Base-by-base conservation (phyloP, 2,888 invertebrate genomes). In the Gastrophysa polygoni region DNA sequence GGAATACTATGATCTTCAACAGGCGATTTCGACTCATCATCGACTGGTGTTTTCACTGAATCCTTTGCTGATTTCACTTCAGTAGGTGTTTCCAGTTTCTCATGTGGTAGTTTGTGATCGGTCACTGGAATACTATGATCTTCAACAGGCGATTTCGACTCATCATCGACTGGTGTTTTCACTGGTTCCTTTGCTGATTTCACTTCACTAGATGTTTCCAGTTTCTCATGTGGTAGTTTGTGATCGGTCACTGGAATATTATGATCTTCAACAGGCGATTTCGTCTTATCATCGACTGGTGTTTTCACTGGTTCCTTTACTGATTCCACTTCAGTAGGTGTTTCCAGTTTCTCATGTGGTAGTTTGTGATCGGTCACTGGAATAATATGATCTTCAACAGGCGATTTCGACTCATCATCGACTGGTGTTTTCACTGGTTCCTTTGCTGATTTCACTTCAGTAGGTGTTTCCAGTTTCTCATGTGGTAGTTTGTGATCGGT, bases 401-500 rank as follows among this genome's bases (percentile, higher is more conserved):
- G 38, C 38, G 10, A 38, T 38, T 38, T 38, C n/a, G 2, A 11
- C 16, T 5, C 16, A 6, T 38, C 10, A 5, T 38, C 38, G 38
- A 14, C 38, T 38, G 38, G 38, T 4, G 38, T 6, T 38, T 38
- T 11, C n/a, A 38, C 3, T 38, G 4, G 4, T 38, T 38, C 4
- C 2, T 1, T 7, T 17, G 17, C 11, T 7, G 17, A 2, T 6
- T 17, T 18, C 1, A 17, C 4, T 4, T 2, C 18, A 2, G 14
- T 32, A 11, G 56, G 63, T 20, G 54, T 49, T 10, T 50, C 43
- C 14, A 54, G n/a, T 1, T 14, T 38, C 1, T 34, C 54, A 4
- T 8, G 14, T 2, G 6, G 18, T 5, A 17, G 6, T 6, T 46
- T 38, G n/a, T 38, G 2, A 38, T 38, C 38, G 3, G 10, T 38